Evolutionary conservation across 2,888 invertebrate species (phyloP).

Genomic region (Odontocerum albicorne): DNA sequence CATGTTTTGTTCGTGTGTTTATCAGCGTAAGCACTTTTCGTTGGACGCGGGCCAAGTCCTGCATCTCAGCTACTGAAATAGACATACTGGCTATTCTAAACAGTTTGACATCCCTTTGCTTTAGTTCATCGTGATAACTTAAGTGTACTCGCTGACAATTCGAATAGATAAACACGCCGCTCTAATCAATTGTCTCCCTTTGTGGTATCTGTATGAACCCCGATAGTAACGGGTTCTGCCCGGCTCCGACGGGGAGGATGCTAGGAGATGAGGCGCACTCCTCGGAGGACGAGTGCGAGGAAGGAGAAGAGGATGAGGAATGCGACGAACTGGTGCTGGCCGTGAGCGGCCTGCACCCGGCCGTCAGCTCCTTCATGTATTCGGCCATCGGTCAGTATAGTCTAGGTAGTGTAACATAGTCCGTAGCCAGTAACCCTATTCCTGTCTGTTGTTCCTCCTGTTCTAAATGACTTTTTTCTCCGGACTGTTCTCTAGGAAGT

Average conservation of each 20-base stretch:
- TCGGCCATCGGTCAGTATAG: conserved; percentile 55
- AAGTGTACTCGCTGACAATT: no score
- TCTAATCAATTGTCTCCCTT: no score
- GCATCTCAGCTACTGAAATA: conserved; percentile 44
- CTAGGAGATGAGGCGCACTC: conserved; percentile 1
- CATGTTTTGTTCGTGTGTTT: conserved; percentile 18
- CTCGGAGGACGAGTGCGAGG: conserved; percentile 21
- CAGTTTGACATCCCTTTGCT: conserved; percentile 29
- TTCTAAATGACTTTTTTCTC: conserved; percentile 18
- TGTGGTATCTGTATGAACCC: no score
- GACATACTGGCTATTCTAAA: conserved; percentile 19
- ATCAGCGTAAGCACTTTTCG: conserved; percentile 32
- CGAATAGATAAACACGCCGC: no score
- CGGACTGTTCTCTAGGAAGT: conserved; percentile 40
- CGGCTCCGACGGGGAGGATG: neutral
- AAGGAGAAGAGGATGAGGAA: conserved; percentile 42
- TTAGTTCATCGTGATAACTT: conserved; percentile 21
- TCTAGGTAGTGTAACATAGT: neutral
- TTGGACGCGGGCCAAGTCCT: conserved; percentile 45
- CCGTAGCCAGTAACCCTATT: no score
- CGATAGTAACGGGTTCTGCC: no score
- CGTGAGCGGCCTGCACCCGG: conserved; percentile 50
- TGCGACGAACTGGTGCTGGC: conserved; percentile 51
- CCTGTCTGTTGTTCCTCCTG: conserved; percentile 17
- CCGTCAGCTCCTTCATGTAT: conserved; percentile 60